Evolutionary conservation across 2,113 vertebrate genomes (phyloP), one percentile per base, ranked within the genome.

Genomic region (Callithrix jacchus): DNA sequence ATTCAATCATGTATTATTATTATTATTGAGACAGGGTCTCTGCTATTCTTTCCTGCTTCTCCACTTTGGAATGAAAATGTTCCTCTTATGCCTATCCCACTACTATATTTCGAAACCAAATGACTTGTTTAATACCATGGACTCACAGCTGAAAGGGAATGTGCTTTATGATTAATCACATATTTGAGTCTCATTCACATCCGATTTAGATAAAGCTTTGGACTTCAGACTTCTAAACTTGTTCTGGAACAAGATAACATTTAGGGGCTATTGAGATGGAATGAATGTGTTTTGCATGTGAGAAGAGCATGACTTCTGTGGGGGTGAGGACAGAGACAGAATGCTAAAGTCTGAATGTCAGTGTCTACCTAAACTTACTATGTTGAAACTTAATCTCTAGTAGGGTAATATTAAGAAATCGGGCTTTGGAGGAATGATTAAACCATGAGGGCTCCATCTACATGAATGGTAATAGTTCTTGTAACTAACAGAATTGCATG

Each of bases 391-490:
- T 40, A 17, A 56, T 68, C 27, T 45, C 23, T 35, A 66, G 18
- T 21, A 16, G 37, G 35, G 52, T 66, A 8, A 17, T 52, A 40
- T 68, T 30, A 52, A 80, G 71, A 74, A 5, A 20, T 20, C 1
- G 0, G 3, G 8, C 18, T 0, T 73, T 6, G 17, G 1, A 1
- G 5, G 7, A 23, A 6, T 54, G 27, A 35, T 32, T 35, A 42
- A 86, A 40, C 6, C 35, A 74, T 5, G 16, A 64, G 37, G 35
- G 3, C 8, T 30, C 8, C 42, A 64, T 20, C n/a, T n/a, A 5
- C 14, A 32, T 35, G 27, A 37, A 42, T 32, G n/a, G 9, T 17
- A 18, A 18, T 49, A 49, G 25, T 25, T 14, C 8, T 21, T 21
- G 21, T 64, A 49, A n/a, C 8, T 40, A 6, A 13, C 35, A 56